A percentile compares a stretch with the other conserved stretches of the same genome.
Evolutionary conservation across 1,140 invertebrate species (phyloP).

Genomic region (Drosophila sucinea): DNA sequence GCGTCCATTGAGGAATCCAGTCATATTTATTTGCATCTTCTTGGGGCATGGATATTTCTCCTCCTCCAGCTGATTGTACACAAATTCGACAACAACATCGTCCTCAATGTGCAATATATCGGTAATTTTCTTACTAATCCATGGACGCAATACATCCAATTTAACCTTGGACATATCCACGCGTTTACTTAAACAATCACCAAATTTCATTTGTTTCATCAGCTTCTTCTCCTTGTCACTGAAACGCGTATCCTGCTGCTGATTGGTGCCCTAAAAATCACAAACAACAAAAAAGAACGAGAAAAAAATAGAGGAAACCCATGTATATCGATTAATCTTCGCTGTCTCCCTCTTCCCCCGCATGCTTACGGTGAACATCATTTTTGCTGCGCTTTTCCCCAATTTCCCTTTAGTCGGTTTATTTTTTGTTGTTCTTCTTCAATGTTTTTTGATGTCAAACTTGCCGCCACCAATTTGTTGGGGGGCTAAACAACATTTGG

Average conservation of each 20-base stretch:
- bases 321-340: constrained; percentile 3
- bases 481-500: constrained; percentile 23
- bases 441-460: constrained; percentile 12
- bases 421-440: neutral
- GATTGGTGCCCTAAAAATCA: constrained; percentile 94
- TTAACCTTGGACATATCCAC: constrained; percentile 99
- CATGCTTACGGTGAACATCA: constrained; percentile 81
- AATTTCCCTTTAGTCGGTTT: neutral
- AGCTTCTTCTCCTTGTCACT: constrained; percentile 99
- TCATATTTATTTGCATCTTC: constrained; percentile 99
- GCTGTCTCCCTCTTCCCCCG: neutral
- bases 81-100: constrained; percentile 99
- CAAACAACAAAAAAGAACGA: neutral
- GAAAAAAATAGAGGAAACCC: constrained; percentile 17
- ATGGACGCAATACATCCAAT: constrained; percentile 98
- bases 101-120: constrained; percentile 98
- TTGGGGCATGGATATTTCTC: constrained; percentile 98
- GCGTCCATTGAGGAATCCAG: constrained; percentile 98
- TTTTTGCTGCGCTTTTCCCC: constrained; percentile 37
- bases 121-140: constrained; percentile 98
- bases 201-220: constrained; percentile 99
- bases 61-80: constrained; percentile 98
- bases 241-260: constrained; percentile 99
- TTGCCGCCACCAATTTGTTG: constrained; percentile 14
- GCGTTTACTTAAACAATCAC: constrained; percentile 94